These are phyloP conservation scores for Drosophila parthenogenetica DNA, from an alignment of 2,888 invertebrate genomes.

Conservation along the genomic window DNA sequence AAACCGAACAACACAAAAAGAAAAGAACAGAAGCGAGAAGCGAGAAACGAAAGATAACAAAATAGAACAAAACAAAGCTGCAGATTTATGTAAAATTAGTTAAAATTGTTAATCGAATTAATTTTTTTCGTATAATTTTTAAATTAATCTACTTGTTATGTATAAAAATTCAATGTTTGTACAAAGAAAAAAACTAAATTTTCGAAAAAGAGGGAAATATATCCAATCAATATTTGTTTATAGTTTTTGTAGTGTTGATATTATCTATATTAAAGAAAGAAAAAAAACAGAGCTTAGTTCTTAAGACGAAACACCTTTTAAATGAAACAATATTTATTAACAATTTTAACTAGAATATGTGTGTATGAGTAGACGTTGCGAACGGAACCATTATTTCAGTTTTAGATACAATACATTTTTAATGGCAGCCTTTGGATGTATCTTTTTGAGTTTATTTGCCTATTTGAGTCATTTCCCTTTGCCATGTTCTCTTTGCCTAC, in stretches of 20 bases:
- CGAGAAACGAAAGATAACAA: background rate
- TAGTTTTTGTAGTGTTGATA: slow-evolving; percentile 63
- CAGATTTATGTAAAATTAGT: slow-evolving; percentile 54
- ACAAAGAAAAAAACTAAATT: slow-evolving; percentile 33
- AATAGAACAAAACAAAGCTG: slow-evolving; percentile 33
- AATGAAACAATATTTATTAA: slow-evolving; percentile 53
- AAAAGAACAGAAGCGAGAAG: slow-evolving; percentile 6
- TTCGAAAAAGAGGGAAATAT: slow-evolving; percentile 17
- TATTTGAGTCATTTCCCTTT: background rate
- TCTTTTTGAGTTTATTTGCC: background rate
- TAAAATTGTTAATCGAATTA: slow-evolving; percentile 38
- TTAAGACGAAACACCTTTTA: slow-evolving; percentile 49
- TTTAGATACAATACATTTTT: slow-evolving; percentile 11
- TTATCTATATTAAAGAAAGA: slow-evolving; percentile 38
- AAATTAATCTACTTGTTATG: slow-evolving; percentile 32
- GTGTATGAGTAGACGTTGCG: slow-evolving; percentile 26
- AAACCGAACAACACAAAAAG: slow-evolving; percentile 47
- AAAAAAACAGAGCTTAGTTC: slow-evolving; percentile 7
- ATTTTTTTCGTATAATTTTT: slow-evolving; percentile 37
- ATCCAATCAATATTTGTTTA: slow-evolving; percentile 42
- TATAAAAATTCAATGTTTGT: slow-evolving; percentile 54
- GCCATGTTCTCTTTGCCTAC: background rate
- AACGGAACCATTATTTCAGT: slow-evolving; percentile 6
- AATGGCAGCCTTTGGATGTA: slow-evolving; percentile 1
- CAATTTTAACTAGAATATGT: slow-evolving; percentile 35